Base-by-base conservation (phyloP, 1,140 invertebrate genomes). In the Sarcophaga bullata region DNA sequence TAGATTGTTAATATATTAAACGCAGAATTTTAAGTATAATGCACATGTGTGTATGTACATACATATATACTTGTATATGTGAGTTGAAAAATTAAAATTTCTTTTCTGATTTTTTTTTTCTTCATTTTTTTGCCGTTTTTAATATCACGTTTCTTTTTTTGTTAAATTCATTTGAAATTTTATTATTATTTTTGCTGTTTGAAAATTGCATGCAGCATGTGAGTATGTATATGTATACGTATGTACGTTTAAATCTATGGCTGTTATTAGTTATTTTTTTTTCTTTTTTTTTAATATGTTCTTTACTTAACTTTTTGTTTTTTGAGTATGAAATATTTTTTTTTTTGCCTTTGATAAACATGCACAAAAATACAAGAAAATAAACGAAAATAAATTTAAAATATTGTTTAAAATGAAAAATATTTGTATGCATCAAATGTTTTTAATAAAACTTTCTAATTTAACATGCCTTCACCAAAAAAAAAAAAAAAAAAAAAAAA, bases 391-490 rank as follows among this genome's bases (percentile, higher is more conserved):
- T 3, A 52, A 10, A 52, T 52, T 10, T 52, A 19, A 68, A 68
- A 68, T 68, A 19, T 68, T n/a, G 62, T 68, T 17, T 68, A 68
- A 9, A 19, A 25, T 17, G 10, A 68, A 68, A 68, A 19, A 68
- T 25, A n/a, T 58, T 68, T 68, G 62, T 68, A 68, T 68, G 62
- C 62, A 68, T 68, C 62, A 68, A 68, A 68, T 68, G 62, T 68
- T 68, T 68, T 68, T 68, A 68, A 68, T 68, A 68, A 68, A 68
- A 68, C 62, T 68, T 68, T 68, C 19, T 68, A 68, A 68, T 68
- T 68, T 68, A 68, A 68, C 62, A 68, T 19, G 62, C n/a, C 19
- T 68, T 7, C 1, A 68, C 62, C 17, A 9, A 68, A 19, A 19
- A 68, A 68, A 68, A 68, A 25, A 68, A 17, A 68, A 8, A 62